Evolutionary conservation across 2,888 invertebrate genomes (phyloP).

Genomic region (Hylaea fasciaria): DNA sequence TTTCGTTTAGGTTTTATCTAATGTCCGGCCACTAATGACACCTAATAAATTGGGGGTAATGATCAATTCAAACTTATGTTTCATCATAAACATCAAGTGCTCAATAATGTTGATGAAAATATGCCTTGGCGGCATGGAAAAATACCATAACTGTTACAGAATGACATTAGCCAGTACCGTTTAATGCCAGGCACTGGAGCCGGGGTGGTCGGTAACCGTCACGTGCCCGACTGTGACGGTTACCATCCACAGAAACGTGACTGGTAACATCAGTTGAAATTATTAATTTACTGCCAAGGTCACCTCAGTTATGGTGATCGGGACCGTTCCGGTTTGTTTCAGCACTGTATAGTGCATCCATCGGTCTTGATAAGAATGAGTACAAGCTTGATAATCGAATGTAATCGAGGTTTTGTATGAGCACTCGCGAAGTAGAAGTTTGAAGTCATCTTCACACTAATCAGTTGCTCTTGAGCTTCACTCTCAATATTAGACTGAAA

Average conservation of each 20-base stretch:
- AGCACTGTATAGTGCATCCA: conserved; percentile 4
- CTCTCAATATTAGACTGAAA: too few relatives aligned
- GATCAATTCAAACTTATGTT: too few relatives aligned
- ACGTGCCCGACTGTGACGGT: conserved; percentile 3
- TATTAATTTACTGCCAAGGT: conserved; percentile 41
- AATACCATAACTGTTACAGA: conserved; percentile 18
- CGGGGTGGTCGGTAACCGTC: conserved; percentile 17
- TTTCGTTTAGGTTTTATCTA: too few relatives aligned
- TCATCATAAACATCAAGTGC: too few relatives aligned
- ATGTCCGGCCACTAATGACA: too few relatives aligned
- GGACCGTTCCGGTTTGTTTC: conserved; percentile 15
- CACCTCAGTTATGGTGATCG: conserved; percentile 12
- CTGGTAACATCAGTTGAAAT: conserved; percentile 21
- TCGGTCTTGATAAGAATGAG: conserved; percentile 1
- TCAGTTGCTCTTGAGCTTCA: too few relatives aligned
- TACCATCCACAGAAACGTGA: too few relatives aligned
- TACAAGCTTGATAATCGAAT: too few relatives aligned
- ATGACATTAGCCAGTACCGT: conserved; percentile 29
- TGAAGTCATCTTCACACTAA: too few relatives aligned
- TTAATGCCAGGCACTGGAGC: conserved; percentile 28
- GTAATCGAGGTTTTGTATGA: too few relatives aligned
- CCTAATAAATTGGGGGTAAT: too few relatives aligned
- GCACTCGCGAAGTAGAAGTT: too few relatives aligned
- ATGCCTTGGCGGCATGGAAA: conserved; percentile 19
- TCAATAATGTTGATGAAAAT: conserved; percentile 3